Conservation (phyloP, 2,797 vertebrate species). For the Podarcis lilfordi region DNA sequence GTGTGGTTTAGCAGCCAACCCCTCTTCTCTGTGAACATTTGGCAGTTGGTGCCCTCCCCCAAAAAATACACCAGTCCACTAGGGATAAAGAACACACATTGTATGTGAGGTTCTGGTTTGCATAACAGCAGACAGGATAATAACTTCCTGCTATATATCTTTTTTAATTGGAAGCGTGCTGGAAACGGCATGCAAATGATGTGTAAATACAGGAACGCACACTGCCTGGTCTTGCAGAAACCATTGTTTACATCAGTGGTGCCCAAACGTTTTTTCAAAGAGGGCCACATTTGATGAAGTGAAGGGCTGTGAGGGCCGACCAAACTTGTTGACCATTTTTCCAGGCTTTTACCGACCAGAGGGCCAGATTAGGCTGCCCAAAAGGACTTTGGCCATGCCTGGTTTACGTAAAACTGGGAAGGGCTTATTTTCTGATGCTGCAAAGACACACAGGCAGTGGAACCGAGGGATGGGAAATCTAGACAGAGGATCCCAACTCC, state of each 20-base stretch:
- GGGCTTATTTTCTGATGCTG: not conserved
- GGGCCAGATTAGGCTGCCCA: no score
- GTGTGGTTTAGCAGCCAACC: no score
- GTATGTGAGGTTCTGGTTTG: no score
- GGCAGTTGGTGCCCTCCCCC: no score
- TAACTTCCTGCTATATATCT: not conserved
- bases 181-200: not conserved
- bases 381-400: no score
- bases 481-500: not conserved
- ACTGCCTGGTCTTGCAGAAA: not conserved
- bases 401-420: not conserved
- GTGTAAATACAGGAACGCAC: not conserved
- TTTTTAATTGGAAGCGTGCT: not conserved
- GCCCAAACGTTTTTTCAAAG: no score
- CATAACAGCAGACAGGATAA: not conserved
- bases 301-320: no score
- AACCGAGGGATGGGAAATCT: not conserved
- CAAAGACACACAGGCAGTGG: not conserved
- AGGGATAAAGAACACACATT: no score
- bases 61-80: not conserved
- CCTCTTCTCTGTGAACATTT: not conserved
- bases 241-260: no score
- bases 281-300: no score
- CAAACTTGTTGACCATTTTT: no score
- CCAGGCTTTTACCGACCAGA: no score